Evolutionary conservation across 2,113 vertebrate species (phyloP), one percentile per base, ranked within the genome.

Genomic region (Hemichromis elongatus): DNA sequence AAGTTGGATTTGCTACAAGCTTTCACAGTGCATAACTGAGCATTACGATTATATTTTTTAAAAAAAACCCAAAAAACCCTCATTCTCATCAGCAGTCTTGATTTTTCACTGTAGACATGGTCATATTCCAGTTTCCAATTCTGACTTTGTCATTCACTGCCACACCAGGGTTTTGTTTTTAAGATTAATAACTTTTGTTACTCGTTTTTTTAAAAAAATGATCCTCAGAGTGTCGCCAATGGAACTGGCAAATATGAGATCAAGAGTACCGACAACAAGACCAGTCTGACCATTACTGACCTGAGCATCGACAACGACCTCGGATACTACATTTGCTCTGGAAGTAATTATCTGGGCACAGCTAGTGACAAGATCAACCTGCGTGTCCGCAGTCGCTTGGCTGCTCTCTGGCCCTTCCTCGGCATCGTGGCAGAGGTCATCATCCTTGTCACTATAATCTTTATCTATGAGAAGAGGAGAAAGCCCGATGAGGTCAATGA

Each of bases 401-500:
- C 98, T 0, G 98, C 99, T 0, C 97, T 99, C 45, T 99, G 99
- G 99, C 99, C 99, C 7, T 99, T 99, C 94, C 96, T 99, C 73
- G 99, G 99, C 37, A 99, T 99, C 0, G 98, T 99, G 89, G 98
- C 97, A 0, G 99, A 99, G 87, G 99, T 99, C 80, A 97, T 99
- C 1, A 95, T 99, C 37, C 96, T 99, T 0, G 96, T 99, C 92
- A 97, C 97, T 8, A 96, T 99, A 90, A 99, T 99, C 95, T 99
- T 99, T 92, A 98, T 99, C 95, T 99, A 99, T 0, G 99, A 99
- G 95, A 99, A 98, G 95, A 97, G 97, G 90, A 97, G 98, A 97
- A 99, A 98, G 98, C 97, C 98, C 0, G 97, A 99, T 37, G 98
- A 99, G 47, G 59, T 97, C 82, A 95, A 83, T 1, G 99, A 99